A percentile compares a stretch with the other conserved stretches of the same genome.
Evolutionary conservation across 1,140 invertebrate species (phyloP).

Genomic region (Magallana angulata): DNA sequence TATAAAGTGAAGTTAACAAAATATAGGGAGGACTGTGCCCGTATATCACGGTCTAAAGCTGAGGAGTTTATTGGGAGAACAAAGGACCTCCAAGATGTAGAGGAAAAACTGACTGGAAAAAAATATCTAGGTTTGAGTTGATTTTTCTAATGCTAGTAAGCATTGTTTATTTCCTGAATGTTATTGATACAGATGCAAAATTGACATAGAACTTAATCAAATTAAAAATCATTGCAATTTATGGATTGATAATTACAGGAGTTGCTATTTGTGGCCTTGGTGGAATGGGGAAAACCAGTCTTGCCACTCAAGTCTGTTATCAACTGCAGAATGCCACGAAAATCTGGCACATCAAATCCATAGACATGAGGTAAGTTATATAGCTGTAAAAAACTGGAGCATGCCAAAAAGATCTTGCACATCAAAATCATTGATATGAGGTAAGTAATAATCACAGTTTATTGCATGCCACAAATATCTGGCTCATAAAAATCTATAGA

Average conservation of each 20-base stretch:
- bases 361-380: conserved; percentile 46
- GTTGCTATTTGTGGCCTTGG: conserved; percentile 55
- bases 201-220: background rate
- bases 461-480: too few species aligned
- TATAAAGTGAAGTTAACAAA: conserved; percentile 27
- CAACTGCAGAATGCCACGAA: conserved; percentile 12
- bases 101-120: background rate
- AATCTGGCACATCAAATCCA: conserved; percentile 40
- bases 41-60: conserved; percentile 7
- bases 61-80: conserved; percentile 49
- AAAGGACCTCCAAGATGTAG: conserved; percentile 34
- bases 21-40: conserved; percentile 20
- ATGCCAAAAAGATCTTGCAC: too few species aligned
- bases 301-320: conserved; percentile 50
- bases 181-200: too few species aligned
- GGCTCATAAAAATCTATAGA: too few species aligned
- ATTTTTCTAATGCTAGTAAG: too few species aligned
- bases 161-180: too few species aligned
- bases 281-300: conserved; percentile 55
- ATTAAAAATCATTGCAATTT: background rate
- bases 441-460: too few species aligned
- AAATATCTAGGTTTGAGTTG: background rate
- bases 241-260: conserved; percentile 4
- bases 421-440: too few species aligned
- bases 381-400: background rate